Evolutionary conservation across 2,888 invertebrate species (phyloP).

Genomic region (Rhagophthalmus giganteus): DNA sequence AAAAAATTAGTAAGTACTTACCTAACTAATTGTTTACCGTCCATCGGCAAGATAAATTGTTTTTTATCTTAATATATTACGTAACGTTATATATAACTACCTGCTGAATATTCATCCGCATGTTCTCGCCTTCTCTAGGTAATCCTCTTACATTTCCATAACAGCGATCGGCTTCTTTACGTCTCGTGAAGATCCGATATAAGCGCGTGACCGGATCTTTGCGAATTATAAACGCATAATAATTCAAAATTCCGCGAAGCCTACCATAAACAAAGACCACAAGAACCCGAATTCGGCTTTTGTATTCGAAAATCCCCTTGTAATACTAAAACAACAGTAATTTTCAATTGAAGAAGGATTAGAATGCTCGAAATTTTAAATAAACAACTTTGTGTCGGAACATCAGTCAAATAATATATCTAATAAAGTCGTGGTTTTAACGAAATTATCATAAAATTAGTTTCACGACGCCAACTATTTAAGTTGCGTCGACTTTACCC

Average conservation of each 20-base stretch:
- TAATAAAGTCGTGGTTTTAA: too few species aligned
- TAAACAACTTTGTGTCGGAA: too few species aligned
- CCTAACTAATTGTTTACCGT: neutral
- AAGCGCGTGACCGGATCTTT: slow-evolving; percentile 36
- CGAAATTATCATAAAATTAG: neutral
- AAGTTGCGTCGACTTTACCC: neutral
- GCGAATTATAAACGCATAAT: slow-evolving; percentile 35
- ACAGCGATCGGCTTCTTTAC: slow-evolving; percentile 32
- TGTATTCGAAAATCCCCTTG: too few species aligned
- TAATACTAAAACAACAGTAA: neutral
- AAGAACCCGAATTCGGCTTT: slow-evolving; percentile 7
- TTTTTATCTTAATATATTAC: slow-evolving; percentile 1
- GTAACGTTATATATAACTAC: slow-evolving; percentile 13
- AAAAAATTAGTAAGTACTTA: too few species aligned
- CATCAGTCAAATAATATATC: too few species aligned
- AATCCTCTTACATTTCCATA: slow-evolving; percentile 29
- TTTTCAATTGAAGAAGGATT: too few species aligned
- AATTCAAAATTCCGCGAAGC: slow-evolving; percentile 31
- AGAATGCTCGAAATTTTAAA: too few species aligned
- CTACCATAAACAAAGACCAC: slow-evolving; percentile 12
- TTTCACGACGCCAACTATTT: neutral
- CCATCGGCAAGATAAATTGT: neutral
- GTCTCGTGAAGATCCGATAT: slow-evolving; percentile 34
- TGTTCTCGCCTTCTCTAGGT: slow-evolving; percentile 24
- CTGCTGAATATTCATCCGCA: slow-evolving; percentile 30